These are phyloP conservation scores for Baccha elongata DNA, from an alignment of 2,888 invertebrate genomes.

Conservation along the genomic window DNA sequence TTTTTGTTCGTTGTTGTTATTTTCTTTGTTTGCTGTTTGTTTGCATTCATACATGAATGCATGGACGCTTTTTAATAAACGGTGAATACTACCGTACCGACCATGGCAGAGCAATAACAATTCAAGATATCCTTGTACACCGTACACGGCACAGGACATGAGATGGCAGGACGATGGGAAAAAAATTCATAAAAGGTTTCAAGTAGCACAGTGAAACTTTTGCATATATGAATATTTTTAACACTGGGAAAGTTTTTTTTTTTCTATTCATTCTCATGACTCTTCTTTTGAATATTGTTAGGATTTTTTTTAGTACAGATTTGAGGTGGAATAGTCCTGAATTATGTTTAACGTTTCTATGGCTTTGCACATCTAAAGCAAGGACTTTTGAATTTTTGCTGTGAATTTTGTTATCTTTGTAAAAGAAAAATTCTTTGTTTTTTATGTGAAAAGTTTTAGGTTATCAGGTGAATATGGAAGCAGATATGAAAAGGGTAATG, in stretches of 20 bases:
- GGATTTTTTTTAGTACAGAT: conserved; percentile 64
- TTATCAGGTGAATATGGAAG: conserved; percentile 64
- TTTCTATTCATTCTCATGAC: conserved; percentile 29
- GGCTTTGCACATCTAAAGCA: conserved; percentile 51
- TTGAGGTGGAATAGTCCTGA: conserved; percentile 71
- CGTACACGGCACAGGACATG: conserved; percentile 52
- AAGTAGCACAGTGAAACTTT: conserved; percentile 72
- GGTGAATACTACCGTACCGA: conserved; percentile 52
- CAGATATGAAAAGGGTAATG: conserved; percentile 47
- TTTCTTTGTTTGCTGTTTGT: conserved; percentile 74
- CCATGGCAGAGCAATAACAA: conserved; percentile 59
- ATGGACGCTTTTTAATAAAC: conserved; percentile 76
- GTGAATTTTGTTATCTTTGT: neutral
- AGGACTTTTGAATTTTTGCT: conserved; percentile 36
- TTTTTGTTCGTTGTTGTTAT: conserved; percentile 57
- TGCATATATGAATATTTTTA: conserved; percentile 73
- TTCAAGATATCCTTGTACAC: conserved; percentile 71
- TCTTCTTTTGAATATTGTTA: conserved; percentile 48
- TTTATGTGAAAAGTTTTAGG: conserved; percentile 63
- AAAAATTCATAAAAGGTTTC: conserved; percentile 69
- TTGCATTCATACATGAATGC: conserved; percentile 75
- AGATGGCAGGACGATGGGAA: conserved; percentile 60
- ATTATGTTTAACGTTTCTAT: conserved; percentile 57
- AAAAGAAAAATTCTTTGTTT: conserved; percentile 30
- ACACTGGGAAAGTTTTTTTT: conserved; percentile 37